phyloP scores from a whole-genome alignment of 2,113 vertebrate genomes.

The Labrus mixtus region DNA sequence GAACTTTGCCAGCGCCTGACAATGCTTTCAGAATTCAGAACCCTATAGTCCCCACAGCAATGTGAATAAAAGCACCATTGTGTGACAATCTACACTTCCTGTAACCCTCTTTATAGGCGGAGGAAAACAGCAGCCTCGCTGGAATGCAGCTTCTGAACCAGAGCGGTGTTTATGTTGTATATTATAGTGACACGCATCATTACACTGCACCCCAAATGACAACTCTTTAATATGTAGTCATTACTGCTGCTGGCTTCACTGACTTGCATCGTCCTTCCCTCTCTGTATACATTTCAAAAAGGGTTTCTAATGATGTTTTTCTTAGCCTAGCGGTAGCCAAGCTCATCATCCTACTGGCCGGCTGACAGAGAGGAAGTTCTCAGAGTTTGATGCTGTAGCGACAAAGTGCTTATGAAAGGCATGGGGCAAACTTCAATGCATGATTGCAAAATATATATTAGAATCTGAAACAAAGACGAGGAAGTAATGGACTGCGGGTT shows the following conservation, averaged over 20 bases:
- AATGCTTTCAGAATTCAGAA: conserved; percentile 38
- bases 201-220: conserved; percentile 56
- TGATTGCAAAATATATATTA: conserved; percentile 10
- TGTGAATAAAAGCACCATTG: conserved; percentile 5
- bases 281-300: conserved; percentile 7
- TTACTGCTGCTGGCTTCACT: conserved; percentile 27
- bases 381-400: not conserved
- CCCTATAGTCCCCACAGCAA: not conserved
- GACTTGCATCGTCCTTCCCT: conserved; percentile 20
- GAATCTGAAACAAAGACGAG: conserved; percentile 51
- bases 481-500: not conserved
- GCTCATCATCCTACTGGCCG: not conserved
- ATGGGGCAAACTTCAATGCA: not conserved
- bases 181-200: conserved; percentile 60
- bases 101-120: conserved; percentile 8
- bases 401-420: conserved; percentile 34
- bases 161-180: conserved; percentile 58
- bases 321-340: not conserved
- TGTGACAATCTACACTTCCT: conserved; percentile 26
- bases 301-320: conserved; percentile 14
- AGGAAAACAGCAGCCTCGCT: conserved; percentile 1
- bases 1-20: conserved; percentile 38
- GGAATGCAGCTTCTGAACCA: conserved; percentile 21
- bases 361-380: not conserved
- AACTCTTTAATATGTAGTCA: conserved; percentile 50